These are phyloP conservation scores for Catharus minimus DNA, from an alignment of 2,113 vertebrate species.

Conservation along the genomic window DNA sequence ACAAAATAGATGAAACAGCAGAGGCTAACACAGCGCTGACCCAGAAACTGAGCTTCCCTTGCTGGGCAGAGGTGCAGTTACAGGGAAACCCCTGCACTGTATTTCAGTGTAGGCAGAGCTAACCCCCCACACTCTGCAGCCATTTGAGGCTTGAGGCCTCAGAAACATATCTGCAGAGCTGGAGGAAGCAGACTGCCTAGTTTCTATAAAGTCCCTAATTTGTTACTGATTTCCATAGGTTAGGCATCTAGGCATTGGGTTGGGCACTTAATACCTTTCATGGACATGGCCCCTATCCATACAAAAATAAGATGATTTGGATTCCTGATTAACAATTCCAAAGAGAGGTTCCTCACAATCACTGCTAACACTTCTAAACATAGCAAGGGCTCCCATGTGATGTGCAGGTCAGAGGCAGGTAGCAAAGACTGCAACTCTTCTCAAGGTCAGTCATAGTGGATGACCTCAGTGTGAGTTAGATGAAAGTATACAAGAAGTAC, in stretches of 20 bases:
- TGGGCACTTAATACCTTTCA: neutral
- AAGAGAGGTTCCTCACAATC: neutral
- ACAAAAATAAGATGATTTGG: neutral
- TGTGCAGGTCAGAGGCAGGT: neutral
- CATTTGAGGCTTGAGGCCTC: neutral
- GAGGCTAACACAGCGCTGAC: neutral
- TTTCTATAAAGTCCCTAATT: neutral
- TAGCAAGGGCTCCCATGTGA: neutral
- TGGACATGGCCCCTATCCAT: neutral
- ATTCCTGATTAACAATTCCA: neutral
- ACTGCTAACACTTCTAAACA: neutral
- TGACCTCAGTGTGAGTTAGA: neutral
- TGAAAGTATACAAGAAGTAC: neutral
- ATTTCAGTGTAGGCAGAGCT: neutral
- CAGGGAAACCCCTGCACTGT: accelerated
- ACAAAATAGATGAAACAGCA: neutral
- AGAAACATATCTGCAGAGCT: neutral
- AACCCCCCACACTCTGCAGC: neutral
- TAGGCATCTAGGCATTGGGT: neutral
- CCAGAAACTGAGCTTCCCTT: neutral
- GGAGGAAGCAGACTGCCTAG: neutral
- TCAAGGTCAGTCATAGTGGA: accelerated
- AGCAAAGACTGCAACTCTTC: neutral
- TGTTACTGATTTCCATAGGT: neutral
- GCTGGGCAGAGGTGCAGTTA: neutral